These are phyloP conservation scores for Acipenser oxyrinchus DNA, from an alignment of 2,797 vertebrate species.

Conservation along the genomic window DNA sequence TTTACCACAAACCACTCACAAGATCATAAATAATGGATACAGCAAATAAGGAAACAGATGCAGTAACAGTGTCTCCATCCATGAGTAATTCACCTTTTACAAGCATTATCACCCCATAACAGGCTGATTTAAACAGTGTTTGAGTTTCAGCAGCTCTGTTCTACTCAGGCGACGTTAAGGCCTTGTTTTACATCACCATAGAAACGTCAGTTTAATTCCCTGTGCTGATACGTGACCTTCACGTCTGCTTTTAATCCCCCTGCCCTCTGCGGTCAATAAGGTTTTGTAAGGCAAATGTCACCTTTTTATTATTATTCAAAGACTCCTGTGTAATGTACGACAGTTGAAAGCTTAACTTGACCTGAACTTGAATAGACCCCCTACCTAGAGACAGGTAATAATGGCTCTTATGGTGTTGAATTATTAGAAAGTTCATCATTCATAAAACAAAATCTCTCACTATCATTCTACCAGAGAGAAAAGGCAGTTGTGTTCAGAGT, in stretches of 20 bases:
- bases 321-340: background rate
- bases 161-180: background rate
- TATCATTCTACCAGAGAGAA: no score
- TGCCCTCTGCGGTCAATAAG: background rate
- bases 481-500: no score
- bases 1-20: no score
- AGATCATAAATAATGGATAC: no score
- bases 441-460: no score
- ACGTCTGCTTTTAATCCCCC: background rate
- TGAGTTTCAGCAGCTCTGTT: background rate
- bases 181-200: background rate
- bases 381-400: no score
- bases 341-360: background rate
- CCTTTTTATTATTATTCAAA: constrained; percentile 14
- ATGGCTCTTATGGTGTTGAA: no score
- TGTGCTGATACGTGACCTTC: background rate
- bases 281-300: background rate
- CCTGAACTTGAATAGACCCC: background rate
- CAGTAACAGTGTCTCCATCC: no score
- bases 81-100: no score
- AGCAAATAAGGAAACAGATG: no score
- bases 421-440: no score
- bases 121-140: background rate
- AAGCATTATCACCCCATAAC: no score
- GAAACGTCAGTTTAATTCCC: background rate